Conservation (phyloP, 2,888 invertebrate species). For the Limnephilus rhombicus region DNA sequence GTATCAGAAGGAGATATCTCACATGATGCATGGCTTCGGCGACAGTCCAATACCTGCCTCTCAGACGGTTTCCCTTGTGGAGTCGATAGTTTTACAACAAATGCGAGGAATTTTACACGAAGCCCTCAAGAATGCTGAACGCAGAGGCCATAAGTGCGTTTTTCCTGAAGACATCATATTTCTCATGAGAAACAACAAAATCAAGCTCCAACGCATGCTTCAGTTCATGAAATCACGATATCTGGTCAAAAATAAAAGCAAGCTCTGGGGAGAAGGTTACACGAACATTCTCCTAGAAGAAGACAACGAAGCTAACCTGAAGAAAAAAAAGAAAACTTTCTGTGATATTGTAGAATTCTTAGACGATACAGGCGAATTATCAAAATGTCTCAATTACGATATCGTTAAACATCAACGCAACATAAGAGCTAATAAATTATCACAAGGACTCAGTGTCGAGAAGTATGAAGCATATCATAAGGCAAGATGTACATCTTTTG, state of each 20-base stretch:
- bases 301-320: slow-evolving; percentile 76
- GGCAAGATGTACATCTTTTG: slow-evolving; percentile 87
- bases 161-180: slow-evolving; percentile 85
- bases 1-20: slow-evolving; percentile 85
- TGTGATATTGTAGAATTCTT: slow-evolving; percentile 76
- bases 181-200: slow-evolving; percentile 88
- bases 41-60: slow-evolving; percentile 89
- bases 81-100: slow-evolving; percentile 90
- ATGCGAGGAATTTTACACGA: slow-evolving; percentile 87
- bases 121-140: slow-evolving; percentile 82
- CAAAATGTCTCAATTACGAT: slow-evolving; percentile 77
- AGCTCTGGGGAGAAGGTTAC: slow-evolving; percentile 69
- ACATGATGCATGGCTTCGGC: slow-evolving; percentile 96
- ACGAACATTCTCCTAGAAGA: slow-evolving; percentile 74
- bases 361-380: slow-evolving; percentile 78
- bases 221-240: slow-evolving; percentile 84
- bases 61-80: slow-evolving; percentile 90
- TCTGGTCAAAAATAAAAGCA: slow-evolving; percentile 72
- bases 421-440: slow-evolving; percentile 74
- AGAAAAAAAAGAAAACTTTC: slow-evolving; percentile 74
- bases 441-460: slow-evolving; percentile 76
- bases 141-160: slow-evolving; percentile 76
- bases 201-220: slow-evolving; percentile 85
- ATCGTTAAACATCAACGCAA: slow-evolving; percentile 78
- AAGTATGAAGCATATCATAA: slow-evolving; percentile 88